Evolutionary conservation across 2,113 vertebrate genomes (phyloP), one percentile per base, ranked within the genome.

Genomic region (Stegostoma tigrinum): DNA sequence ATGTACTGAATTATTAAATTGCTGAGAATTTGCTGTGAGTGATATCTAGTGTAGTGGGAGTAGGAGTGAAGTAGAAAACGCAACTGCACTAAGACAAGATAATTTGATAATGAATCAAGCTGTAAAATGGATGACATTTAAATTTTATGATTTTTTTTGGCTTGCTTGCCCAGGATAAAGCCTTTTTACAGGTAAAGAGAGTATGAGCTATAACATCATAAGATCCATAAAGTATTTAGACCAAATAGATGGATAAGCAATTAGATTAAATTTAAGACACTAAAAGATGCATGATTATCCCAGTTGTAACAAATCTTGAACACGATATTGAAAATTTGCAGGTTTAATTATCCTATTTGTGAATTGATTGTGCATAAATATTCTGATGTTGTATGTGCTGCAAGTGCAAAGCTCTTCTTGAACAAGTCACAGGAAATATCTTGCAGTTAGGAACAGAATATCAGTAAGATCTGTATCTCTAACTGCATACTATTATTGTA

Each of bases 381-480:
- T 67, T 94, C 86, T 67, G 38, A 45, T 70, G 61, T 30, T 52
- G 52, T 45, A 68, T 27, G 66, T 12, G 42, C 14, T 70, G 93
- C 93, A 94, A 70, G 42, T 94, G 64, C 66, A 94, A 94, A 94
- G 38, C 91, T n/a, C 17, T 66, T 45, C n/a, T 8, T 94, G 91
- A 94, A 45, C 66, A 94, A 68, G 70, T 70, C 21, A 45, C 91
- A 94, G 66, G 91, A 94, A 94, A 94, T 66, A 70, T 68, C 91
- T 94, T 94, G 91, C 91, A 27, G 91, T 70, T 94, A 42, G 38
- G 6, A n/a, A 45, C 61, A 45, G 5, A 5, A 68, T 64, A 66
- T 67, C 34, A 94, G 64, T 66, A 67, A 94, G 90, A 68, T 68
- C 91, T 24, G 64, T 68, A 68, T 94, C 91, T 45, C 38, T 48